Conservation (phyloP, 2,888 invertebrate genomes). For the Idaea biselata region DNA sequence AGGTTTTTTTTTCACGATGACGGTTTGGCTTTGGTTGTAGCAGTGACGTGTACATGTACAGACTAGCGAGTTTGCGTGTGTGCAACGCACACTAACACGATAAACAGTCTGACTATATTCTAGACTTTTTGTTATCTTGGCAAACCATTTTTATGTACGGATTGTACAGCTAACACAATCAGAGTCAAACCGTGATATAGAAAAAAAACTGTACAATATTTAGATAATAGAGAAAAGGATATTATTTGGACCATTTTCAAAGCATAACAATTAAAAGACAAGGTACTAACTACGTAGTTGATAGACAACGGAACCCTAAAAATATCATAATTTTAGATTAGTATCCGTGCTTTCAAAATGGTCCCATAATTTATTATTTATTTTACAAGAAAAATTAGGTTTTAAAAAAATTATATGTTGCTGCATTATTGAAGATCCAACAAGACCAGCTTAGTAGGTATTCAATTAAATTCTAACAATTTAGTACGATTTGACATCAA, state of each 20-base stretch:
- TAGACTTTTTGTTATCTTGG: no score
- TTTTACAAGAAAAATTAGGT: background rate
- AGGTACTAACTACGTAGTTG: background rate
- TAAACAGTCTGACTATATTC: no score
- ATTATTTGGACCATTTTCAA: background rate
- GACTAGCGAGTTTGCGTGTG: no score
- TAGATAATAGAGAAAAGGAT: background rate
- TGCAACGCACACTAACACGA: no score
- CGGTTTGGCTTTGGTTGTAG: conserved; percentile 16
- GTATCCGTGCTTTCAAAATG: background rate
- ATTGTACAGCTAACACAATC: no score
- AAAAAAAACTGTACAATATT: no score
- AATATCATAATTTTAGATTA: background rate
- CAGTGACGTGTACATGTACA: conserved; percentile 1
- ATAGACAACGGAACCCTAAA: no score
- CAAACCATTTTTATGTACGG: no score
- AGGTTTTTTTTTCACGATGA: conserved; percentile 16
- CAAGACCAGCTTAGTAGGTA: no score
- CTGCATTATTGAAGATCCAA: background rate
- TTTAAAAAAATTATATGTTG: background rate
- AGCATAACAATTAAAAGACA: background rate
- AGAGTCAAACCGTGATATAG: no score
- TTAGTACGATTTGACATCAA: conserved; percentile 11
- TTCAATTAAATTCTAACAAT: conserved; percentile 11
- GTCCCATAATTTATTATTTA: background rate